Evolutionary conservation across 2,888 invertebrate species (phyloP).

Genomic region (Harpagoxenus sublaevis): DNA sequence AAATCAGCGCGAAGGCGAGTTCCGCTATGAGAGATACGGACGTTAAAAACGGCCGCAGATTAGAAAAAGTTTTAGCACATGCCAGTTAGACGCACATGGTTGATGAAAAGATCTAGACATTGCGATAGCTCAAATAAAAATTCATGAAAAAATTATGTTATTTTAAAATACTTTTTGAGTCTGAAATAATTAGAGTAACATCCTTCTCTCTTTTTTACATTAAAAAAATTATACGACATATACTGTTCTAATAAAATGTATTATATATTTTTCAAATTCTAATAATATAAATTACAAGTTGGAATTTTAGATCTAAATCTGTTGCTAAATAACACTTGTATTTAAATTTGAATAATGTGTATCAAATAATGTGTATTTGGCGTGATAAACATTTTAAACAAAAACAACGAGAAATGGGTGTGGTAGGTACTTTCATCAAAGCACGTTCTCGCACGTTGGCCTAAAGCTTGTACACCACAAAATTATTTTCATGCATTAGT

Average conservation of each 20-base stretch:
- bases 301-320: neutral
- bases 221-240: neutral
- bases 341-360: neutral
- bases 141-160: neutral
- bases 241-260: neutral
- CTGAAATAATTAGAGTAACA: neutral
- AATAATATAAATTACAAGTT: neutral
- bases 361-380: neutral
- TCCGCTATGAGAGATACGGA: neutral
- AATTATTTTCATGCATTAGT: neutral
- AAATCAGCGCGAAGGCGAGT: slow-evolving; percentile 40
- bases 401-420: neutral
- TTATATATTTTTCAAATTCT: neutral
- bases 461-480: neutral
- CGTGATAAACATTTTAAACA: neutral
- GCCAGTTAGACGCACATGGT: neutral
- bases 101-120: neutral
- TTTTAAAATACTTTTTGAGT: neutral
- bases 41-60: neutral
- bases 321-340: neutral
- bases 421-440: neutral
- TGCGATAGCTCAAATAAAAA: neutral
- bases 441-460: neutral
- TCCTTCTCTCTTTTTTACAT: neutral
- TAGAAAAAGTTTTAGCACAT: slow-evolving; percentile 11